Percentiles rank a stretch among this genome's conserved stretches.
Evolutionary conservation across 1,140 invertebrate species (phyloP).

Genomic region (Vanessa tameamea): DNA sequence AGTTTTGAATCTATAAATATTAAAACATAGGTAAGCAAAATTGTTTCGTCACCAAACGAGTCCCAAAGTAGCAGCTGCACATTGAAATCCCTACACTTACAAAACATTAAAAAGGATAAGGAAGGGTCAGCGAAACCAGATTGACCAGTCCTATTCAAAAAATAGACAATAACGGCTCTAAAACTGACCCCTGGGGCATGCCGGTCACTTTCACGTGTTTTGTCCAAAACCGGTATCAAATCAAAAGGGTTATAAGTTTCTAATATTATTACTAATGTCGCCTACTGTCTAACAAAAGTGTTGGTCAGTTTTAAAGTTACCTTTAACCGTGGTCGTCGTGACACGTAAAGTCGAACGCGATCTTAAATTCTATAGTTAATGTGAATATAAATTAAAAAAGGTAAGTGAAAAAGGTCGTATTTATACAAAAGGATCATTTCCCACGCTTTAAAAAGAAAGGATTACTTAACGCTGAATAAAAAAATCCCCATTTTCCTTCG

Average conservation of each 20-base stretch:
- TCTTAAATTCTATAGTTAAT: slow-evolving; percentile 21
- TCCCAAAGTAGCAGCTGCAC: slow-evolving; percentile 60
- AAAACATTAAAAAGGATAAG: slow-evolving; percentile 63
- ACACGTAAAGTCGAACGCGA: slow-evolving; percentile 40
- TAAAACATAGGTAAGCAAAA: slow-evolving; percentile 12
- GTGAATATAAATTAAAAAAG: slow-evolving; percentile 11
- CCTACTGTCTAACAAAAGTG: slow-evolving; percentile 43
- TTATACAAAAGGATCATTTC: slow-evolving; percentile 33
- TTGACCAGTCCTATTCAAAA: slow-evolving; percentile 73
- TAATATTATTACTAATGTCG: slow-evolving; percentile 57
- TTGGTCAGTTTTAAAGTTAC: slow-evolving; percentile 67
- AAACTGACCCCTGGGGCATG: slow-evolving; percentile 70
- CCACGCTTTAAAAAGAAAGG: slow-evolving; percentile 38
- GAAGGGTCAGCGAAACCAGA: slow-evolving; percentile 77
- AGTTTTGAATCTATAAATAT: background rate
- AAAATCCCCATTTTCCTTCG: slow-evolving; percentile 53
- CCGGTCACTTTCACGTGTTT: slow-evolving; percentile 67
- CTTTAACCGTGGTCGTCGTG: slow-evolving; percentile 49
- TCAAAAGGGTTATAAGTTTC: slow-evolving; percentile 61
- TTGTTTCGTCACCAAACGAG: slow-evolving; percentile 49
- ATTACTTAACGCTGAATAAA: slow-evolving; percentile 37
- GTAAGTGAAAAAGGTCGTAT: background rate
- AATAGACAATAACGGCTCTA: slow-evolving; percentile 70
- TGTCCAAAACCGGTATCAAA: slow-evolving; percentile 66
- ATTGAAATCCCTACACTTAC: slow-evolving; percentile 49